Percentiles rank a stretch among this genome's conserved stretches.
Evolutionary conservation across 2,888 invertebrate species (phyloP).

Genomic region (Choreutis nemorana): DNA sequence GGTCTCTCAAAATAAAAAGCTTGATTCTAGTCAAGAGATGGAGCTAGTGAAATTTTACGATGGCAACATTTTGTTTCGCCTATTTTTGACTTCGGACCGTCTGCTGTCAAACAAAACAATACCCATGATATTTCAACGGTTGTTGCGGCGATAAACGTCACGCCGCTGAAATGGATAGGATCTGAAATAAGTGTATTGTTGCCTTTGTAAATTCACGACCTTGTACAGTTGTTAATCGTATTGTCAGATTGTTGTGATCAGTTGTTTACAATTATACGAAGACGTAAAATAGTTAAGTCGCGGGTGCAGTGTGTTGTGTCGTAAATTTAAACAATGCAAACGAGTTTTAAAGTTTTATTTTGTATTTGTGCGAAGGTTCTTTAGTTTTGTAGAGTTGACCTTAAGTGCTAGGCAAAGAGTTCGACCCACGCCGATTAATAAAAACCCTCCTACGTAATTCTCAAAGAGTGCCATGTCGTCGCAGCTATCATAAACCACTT

Average conservation of each 20-base stretch:
- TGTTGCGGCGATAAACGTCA: conserved; percentile 34
- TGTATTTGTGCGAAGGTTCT: conserved; percentile 25
- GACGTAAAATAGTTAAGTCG: too few relatives aligned
- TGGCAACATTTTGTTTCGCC: too few relatives aligned
- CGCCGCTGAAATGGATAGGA: conserved; percentile 24
- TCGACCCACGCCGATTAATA: conserved; percentile 54
- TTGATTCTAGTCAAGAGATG: too few relatives aligned
- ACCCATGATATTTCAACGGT: conserved; percentile 27
- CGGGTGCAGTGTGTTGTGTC: too few relatives aligned
- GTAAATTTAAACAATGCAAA: too few relatives aligned
- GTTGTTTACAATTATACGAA: too few relatives aligned
- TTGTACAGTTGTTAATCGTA: conserved; percentile 27
- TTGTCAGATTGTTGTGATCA: conserved; percentile 21
- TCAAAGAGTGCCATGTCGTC: conserved; percentile 25
- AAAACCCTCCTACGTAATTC: conserved; percentile 50
- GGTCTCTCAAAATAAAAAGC: too few relatives aligned
- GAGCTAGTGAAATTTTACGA: too few relatives aligned
- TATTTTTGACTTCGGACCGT: too few relatives aligned
- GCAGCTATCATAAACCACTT: conserved; percentile 18
- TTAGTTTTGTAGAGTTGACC: conserved; percentile 35
- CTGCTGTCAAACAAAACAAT: too few relatives aligned
- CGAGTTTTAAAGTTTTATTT: conserved; percentile 13
- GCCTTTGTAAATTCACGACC: conserved; percentile 28
- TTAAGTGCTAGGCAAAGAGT: conserved; percentile 40
- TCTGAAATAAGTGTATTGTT: conserved; percentile 27